phyloP scores from a whole-genome alignment of 2,888 invertebrate species.

The Chorisops tibialis region DNA sequence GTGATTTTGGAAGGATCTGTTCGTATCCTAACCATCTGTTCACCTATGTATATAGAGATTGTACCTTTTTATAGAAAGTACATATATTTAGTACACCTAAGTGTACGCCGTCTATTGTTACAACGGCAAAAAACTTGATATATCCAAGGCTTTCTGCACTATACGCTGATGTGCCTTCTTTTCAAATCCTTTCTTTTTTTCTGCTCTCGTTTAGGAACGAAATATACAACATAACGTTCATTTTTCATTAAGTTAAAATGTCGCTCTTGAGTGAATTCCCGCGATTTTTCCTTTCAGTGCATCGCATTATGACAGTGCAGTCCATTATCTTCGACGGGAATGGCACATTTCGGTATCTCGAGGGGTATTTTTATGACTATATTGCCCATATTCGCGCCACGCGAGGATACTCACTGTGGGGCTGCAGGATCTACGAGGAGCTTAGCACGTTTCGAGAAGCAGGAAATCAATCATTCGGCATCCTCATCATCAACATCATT shows the following conservation, averaged over 20 bases:
- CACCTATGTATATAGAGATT: neutral
- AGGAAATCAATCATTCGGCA: conserved; percentile 25
- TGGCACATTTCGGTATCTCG: neutral
- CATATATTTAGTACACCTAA: neutral
- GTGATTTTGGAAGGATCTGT: conserved; percentile 17
- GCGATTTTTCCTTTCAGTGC: conserved; percentile 32
- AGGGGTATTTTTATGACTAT: neutral
- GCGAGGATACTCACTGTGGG: neutral
- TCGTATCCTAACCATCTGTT: neutral
- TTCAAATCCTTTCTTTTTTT: no score
- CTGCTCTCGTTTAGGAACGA: no score
- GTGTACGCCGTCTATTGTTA: no score
- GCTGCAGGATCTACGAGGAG: neutral
- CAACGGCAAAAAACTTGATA: neutral
- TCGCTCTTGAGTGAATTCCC: conserved; percentile 28
- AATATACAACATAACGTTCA: conserved; percentile 14
- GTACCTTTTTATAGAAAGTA: no score
- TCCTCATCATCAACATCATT: conserved; percentile 5
- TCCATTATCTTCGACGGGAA: conserved; percentile 21
- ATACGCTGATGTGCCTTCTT: neutral
- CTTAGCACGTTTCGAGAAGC: conserved; percentile 1
- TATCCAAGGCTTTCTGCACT: neutral
- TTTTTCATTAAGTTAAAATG: conserved; percentile 34
- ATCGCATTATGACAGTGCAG: conserved; percentile 28
- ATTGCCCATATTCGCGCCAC: neutral